phyloP scores from a whole-genome alignment of 1,140 invertebrate genomes.

The Periplaneta americana region DNA sequence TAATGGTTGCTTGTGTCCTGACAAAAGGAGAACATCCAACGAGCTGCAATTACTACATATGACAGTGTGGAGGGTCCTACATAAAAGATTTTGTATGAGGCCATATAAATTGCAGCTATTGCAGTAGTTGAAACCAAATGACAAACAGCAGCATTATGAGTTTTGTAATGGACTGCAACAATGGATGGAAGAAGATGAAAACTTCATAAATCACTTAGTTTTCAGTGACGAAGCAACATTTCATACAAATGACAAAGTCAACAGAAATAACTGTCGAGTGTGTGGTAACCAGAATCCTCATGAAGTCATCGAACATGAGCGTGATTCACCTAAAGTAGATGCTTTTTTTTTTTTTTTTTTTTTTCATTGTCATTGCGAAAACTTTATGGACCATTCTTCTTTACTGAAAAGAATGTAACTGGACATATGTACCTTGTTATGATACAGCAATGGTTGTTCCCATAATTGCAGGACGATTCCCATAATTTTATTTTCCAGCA shows the following conservation, averaged over 20 bases:
- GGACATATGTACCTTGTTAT: neutral
- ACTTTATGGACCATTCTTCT: neutral
- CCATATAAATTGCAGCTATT: neutral
- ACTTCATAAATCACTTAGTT: neutral
- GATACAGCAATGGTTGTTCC: neutral
- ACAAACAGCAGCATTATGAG: neutral
- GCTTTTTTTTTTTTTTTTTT: neutral
- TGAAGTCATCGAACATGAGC: neutral
- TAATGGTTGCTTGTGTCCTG: neutral
- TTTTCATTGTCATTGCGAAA: neutral
- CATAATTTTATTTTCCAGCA: constrained; percentile 30
- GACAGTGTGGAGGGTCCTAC: neutral
- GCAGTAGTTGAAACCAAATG: neutral
- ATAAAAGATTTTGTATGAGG: neutral
- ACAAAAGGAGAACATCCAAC: neutral
- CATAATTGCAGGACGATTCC: neutral
- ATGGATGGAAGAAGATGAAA: neutral
- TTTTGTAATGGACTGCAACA: neutral
- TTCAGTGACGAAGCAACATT: constrained; percentile 2
- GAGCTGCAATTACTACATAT: neutral
- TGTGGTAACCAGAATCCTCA: neutral
- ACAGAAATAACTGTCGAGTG: neutral
- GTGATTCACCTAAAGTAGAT: neutral
- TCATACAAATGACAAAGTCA: neutral
- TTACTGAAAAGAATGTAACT: neutral